phyloP scores from a whole-genome alignment of 1,140 invertebrate species.

The Megathymus violae region DNA sequence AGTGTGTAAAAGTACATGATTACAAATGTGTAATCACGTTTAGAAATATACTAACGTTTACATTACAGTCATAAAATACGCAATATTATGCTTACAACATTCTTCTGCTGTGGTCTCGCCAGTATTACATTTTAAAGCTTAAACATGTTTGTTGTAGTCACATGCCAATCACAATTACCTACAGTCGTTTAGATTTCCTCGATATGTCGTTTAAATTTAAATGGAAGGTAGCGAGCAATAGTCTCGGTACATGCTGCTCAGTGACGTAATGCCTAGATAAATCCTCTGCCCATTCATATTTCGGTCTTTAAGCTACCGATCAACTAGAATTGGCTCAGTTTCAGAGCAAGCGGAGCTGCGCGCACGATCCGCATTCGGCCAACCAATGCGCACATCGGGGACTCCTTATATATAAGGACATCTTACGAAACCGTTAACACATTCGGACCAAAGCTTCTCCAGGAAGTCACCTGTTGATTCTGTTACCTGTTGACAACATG shows the following conservation, averaged over 20 bases:
- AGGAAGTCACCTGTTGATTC: slow-evolving; percentile 70
- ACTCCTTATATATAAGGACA: slow-evolving; percentile 75
- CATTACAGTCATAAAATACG: slow-evolving; percentile 37
- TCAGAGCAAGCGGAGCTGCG: slow-evolving; percentile 55
- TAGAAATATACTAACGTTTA: slow-evolving; percentile 1
- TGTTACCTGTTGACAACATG: slow-evolving; percentile 60
- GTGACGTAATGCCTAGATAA: slow-evolving; percentile 48
- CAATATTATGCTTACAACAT: slow-evolving; percentile 35
- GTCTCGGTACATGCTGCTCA: slow-evolving; percentile 3
- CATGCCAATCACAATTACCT: slow-evolving; percentile 19
- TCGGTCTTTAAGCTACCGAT: slow-evolving; percentile 61
- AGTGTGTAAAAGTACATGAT: no score
- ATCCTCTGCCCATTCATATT: slow-evolving; percentile 62
- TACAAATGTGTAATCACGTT: slow-evolving; percentile 28
- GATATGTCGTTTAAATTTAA: slow-evolving; percentile 8
- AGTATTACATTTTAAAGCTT: slow-evolving; percentile 30
- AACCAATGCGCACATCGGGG: slow-evolving; percentile 52
- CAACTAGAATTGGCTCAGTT: slow-evolving; percentile 70
- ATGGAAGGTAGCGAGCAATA: slow-evolving; percentile 6
- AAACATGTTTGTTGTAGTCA: slow-evolving; percentile 26
- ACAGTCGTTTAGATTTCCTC: slow-evolving; percentile 13
- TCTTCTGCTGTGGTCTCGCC: slow-evolving; percentile 30
- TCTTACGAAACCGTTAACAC: slow-evolving; percentile 76
- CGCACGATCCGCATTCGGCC: slow-evolving; percentile 52
- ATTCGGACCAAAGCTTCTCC: slow-evolving; percentile 71